phyloP scores from a whole-genome alignment of 2,113 vertebrate genomes.

The Eira barbara region DNA sequence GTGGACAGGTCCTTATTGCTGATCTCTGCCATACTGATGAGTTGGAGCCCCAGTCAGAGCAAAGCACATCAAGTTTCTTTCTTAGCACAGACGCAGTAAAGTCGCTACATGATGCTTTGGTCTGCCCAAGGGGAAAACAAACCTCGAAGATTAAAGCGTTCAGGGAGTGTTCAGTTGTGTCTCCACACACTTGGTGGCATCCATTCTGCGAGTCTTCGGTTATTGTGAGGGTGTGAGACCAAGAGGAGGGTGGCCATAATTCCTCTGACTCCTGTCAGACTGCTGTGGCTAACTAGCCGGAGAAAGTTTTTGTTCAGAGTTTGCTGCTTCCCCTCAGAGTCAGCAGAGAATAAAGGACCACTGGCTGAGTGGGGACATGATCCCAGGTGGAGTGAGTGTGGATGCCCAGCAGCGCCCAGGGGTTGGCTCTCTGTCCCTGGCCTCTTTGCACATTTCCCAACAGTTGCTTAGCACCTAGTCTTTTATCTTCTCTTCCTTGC shows the following conservation, averaged over 20 bases:
- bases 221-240: neutral
- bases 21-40: neutral
- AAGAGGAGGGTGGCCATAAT: neutral
- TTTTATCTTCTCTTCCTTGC: neutral
- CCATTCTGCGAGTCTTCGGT: neutral
- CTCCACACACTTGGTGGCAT: neutral
- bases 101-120: neutral
- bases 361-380: fast-evolving
- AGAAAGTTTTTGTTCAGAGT: neutral
- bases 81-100: neutral
- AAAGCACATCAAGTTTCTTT: neutral
- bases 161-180: neutral
- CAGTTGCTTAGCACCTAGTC: neutral
- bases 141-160: neutral
- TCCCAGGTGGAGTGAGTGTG: neutral
- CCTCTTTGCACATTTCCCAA: neutral
- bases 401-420: no score
- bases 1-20: neutral
- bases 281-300: neutral
- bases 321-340: neutral
- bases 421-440: neutral
- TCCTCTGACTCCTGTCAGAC: neutral
- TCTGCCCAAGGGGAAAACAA: neutral
- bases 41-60: neutral
- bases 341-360: no score